Evolutionary conservation across 2,113 vertebrate species (phyloP).

Genomic region (Xenotilapia leptura): DNA sequence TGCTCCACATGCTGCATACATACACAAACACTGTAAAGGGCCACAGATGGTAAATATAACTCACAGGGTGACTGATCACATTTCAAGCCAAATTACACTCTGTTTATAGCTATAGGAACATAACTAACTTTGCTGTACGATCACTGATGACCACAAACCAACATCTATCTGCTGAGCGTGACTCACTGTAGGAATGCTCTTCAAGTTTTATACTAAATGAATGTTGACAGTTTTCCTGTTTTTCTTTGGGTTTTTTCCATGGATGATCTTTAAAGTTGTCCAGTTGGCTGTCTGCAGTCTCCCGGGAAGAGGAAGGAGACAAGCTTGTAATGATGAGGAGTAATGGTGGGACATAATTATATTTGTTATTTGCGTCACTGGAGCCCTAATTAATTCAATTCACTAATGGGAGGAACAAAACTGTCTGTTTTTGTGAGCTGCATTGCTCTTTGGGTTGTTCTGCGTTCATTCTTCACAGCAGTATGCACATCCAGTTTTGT

Average conservation of each 20-base stretch:
- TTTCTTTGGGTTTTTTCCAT: not conserved
- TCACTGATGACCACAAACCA: constrained; percentile 29
- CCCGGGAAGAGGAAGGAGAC: constrained; percentile 1
- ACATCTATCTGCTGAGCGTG: constrained; percentile 11
- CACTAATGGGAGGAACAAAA: constrained; percentile 25
- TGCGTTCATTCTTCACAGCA: not conserved
- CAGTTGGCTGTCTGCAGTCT: not conserved
- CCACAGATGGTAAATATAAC: constrained; percentile 54
- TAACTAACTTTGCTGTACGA: not conserved
- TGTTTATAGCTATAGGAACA: constrained; percentile 51
- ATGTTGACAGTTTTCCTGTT: constrained; percentile 24
- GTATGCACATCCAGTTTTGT: not conserved
- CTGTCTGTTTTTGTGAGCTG: constrained; percentile 5
- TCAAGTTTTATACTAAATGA: not conserved
- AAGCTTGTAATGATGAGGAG: constrained; percentile 12
- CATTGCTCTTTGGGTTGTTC: constrained; percentile 8
- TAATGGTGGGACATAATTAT: constrained; percentile 47
- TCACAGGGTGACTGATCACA: constrained; percentile 40
- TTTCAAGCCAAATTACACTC: constrained; percentile 19
- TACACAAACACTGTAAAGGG: constrained; percentile 7
- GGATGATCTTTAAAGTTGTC: constrained; percentile 7
- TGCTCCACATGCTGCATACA: constrained; percentile 2
- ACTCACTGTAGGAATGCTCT: not conserved
- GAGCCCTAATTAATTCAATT: constrained; percentile 39
- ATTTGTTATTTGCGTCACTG: constrained; percentile 41